phyloP scores from a whole-genome alignment of 2,888 invertebrate genomes.

The Chymomyza fuscimana region DNA sequence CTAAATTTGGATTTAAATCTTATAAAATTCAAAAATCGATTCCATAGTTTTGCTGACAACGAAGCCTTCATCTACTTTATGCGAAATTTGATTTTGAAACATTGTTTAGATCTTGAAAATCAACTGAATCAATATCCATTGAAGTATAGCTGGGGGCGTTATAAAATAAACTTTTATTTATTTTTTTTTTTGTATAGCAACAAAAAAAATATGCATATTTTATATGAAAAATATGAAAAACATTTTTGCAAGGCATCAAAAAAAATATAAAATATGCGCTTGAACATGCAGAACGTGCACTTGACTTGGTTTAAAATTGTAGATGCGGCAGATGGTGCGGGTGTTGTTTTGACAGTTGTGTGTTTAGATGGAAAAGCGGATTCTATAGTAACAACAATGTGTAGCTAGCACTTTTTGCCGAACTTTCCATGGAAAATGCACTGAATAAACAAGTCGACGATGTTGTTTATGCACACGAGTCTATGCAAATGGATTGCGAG shows the following conservation, averaged over 20 bases:
- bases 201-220: neutral
- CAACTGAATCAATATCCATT: neutral
- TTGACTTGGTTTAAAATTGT: constrained; percentile 17
- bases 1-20: too few species aligned
- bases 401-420: constrained; percentile 20
- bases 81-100: too few species aligned
- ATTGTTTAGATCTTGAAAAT: neutral
- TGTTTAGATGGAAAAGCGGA: neutral
- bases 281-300: constrained; percentile 20
- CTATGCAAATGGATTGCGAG: constrained; percentile 12
- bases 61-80: too few species aligned
- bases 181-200: neutral
- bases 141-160: too few species aligned
- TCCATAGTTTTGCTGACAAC: too few species aligned
- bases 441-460: constrained; percentile 27
- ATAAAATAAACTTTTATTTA: neutral
- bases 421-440: constrained; percentile 6
- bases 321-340: neutral
- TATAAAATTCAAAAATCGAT: too few species aligned
- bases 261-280: constrained; percentile 6
- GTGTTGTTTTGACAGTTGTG: neutral
- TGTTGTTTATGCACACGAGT: neutral
- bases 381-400: constrained; percentile 30
- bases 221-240: neutral
- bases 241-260: neutral